Evolutionary conservation across 2,113 vertebrate species (phyloP).

Genomic region (Prunella himalayana): DNA sequence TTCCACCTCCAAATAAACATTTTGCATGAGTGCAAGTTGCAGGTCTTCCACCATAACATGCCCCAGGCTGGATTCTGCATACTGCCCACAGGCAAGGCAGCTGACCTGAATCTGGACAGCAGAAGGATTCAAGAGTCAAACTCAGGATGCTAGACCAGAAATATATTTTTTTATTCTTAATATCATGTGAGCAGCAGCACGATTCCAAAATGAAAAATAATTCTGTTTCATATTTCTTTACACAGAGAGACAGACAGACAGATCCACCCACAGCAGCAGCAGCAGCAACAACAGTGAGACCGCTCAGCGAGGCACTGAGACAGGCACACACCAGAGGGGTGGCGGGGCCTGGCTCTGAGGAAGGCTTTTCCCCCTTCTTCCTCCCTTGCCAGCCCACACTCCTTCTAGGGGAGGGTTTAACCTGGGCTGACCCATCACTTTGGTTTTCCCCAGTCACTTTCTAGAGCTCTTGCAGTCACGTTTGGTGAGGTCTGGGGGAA

Average conservation of each 20-base stretch:
- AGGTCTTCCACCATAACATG: background rate
- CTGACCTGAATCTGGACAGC: background rate
- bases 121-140: slow-evolving; percentile 22
- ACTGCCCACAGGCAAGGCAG: background rate
- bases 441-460: background rate
- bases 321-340: background rate
- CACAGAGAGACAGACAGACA: slow-evolving; percentile 28
- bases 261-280: slow-evolving; percentile 51
- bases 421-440: background rate
- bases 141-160: slow-evolving; percentile 58
- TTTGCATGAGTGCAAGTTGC: accelerated
- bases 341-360: background rate
- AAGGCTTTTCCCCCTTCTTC: background rate
- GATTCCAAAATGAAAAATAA: slow-evolving; percentile 61
- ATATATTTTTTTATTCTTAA: slow-evolving; percentile 61
- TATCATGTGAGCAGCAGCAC: slow-evolving; percentile 59
- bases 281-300: slow-evolving; percentile 31
- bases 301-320: background rate
- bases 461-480: background rate
- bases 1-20: background rate
- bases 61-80: background rate
- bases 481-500: background rate
- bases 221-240: slow-evolving; percentile 32
- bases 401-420: background rate
- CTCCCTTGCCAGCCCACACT: background rate